phyloP scores from a whole-genome alignment of 2,113 vertebrate species.

The Tachysurus fulvidraco region DNA sequence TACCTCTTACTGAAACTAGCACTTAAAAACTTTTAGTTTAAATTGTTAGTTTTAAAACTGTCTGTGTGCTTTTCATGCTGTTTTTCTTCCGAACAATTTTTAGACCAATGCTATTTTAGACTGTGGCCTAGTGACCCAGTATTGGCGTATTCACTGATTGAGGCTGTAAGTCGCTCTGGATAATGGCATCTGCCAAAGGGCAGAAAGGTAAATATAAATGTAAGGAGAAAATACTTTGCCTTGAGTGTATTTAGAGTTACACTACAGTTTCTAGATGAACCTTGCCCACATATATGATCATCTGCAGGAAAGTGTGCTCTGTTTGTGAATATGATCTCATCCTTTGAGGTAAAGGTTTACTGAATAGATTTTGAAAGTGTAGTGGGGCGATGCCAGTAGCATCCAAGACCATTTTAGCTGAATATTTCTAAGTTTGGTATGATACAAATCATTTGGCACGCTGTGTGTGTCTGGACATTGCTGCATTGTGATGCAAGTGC shows the following conservation, averaged over 20 bases:
- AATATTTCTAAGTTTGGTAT: neutral
- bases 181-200: too few species aligned
- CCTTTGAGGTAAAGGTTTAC: conserved; percentile 33
- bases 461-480: neutral
- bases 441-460: neutral
- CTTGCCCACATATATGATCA: conserved; percentile 51
- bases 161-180: too few species aligned
- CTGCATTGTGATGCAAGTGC: neutral
- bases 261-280: neutral
- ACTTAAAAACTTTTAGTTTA: too few species aligned
- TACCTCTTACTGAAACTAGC: too few species aligned
- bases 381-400: neutral
- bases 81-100: too few species aligned
- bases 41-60: too few species aligned
- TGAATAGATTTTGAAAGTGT: conserved; percentile 32
- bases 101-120: too few species aligned
- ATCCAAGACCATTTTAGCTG: neutral
- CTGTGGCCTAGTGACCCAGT: too few species aligned
- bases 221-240: neutral
- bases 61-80: too few species aligned
- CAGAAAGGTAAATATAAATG: too few species aligned
- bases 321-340: conserved; percentile 39
- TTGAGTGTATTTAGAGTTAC: neutral
- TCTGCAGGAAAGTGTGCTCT: conserved; percentile 60
- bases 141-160: too few species aligned